Evolutionary conservation across 64 coral and sea anemone genomes (phyloP), one percentile per base, ranked within the genome.

Genomic region (Trachythela sp.): DNA sequence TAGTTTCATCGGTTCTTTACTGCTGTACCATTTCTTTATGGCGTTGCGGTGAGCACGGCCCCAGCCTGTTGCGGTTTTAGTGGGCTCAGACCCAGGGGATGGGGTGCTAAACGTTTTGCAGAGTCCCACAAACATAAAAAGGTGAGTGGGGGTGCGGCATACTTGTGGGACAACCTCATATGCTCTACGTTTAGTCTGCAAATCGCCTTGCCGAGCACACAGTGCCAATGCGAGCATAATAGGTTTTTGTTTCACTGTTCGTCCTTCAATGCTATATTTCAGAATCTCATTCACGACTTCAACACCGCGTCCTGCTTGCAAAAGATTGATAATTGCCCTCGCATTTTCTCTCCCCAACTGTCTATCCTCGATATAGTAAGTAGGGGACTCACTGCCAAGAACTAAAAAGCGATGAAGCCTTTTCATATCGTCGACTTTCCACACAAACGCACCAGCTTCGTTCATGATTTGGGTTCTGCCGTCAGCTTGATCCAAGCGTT

Each of bases 11-110:
- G 86, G 88, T 89, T 93, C 92, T 64, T 22, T 20, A 26, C 84
- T 48, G 27, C 59, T 93, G 56, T 98, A 98, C 95, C 95, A 98
- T 42, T 98, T 94, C 85, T 90, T 90, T 56, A 98, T 90, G 0
- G 93, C 95, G 32, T 94, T 94, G 4, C 95, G 85, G 60, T 98
- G 95, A 30, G 95, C 86, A 22, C 95, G 54, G 0, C 95, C 95
- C 95, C 95, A 98, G 32, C 95, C 95, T 30, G 75, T 90, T 40
- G 76, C 72, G 3, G 92, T 84, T 30, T 88, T 11, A 45, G 4
- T 45, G 4, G 42, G 42, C 42, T 11, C 42, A 45, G 42, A 4
- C 42, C 42, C 42, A 6, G 42, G 42, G 5, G 59, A 6, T 7
- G 59, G 59, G 5, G 34, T 89, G 87, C 93, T 94, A 26, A 94